These are phyloP conservation scores for Boulengeromyrus knoepffleri DNA, from an alignment of 2,113 vertebrate genomes.

Conservation along the genomic window DNA sequence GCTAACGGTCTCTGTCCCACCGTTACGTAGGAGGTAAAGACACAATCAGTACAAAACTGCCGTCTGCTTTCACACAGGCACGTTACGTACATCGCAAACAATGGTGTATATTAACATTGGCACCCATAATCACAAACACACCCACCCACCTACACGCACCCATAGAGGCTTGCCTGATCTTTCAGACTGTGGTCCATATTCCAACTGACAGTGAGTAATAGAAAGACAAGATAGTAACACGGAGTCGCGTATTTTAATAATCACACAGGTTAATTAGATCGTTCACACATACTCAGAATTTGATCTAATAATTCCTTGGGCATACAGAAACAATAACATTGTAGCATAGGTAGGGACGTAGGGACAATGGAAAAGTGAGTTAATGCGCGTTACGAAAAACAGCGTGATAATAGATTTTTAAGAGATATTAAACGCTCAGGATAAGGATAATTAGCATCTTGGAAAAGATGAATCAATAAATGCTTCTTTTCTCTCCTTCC, in stretches of 20 bases:
- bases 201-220: neutral
- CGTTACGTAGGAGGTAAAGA: neutral
- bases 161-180: constrained; percentile 29
- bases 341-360: neutral
- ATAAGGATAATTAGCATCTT: neutral
- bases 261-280: neutral
- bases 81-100: neutral
- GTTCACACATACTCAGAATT: neutral
- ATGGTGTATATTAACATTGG: neutral
- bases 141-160: constrained; percentile 40
- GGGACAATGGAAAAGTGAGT: neutral
- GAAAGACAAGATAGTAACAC: neutral
- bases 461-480: neutral
- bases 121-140: constrained; percentile 24
- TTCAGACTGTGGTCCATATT: constrained; percentile 5
- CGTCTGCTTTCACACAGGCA: neutral
- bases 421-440: neutral
- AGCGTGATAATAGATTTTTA: neutral
- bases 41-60: neutral
- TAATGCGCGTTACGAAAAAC: neutral
- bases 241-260: neutral
- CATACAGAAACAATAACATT: neutral
- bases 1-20: neutral
- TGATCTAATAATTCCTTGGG: neutral
- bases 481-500: neutral